Conservation (phyloP, 2,797 vertebrate genomes). For the Tokudaia tokunoshimensis region DNA sequence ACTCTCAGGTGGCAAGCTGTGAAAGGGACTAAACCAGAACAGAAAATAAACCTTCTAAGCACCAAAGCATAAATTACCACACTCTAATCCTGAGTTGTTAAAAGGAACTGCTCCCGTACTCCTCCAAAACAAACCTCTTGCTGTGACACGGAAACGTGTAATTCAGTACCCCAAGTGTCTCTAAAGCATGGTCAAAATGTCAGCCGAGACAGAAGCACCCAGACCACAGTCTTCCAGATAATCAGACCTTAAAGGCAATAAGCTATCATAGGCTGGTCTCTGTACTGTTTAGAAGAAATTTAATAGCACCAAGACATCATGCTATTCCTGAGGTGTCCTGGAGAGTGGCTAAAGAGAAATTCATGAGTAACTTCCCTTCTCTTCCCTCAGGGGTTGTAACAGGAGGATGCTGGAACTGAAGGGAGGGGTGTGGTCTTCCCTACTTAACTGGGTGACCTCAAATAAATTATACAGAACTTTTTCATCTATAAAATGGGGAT, state of each 20-base stretch:
- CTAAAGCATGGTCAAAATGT: slow-evolving; percentile 32
- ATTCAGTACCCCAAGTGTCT: slow-evolving; percentile 52
- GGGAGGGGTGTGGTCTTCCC: neutral
- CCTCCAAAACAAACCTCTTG: slow-evolving; percentile 69
- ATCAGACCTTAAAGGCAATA: neutral
- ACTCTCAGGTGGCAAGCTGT: slow-evolving; percentile 62
- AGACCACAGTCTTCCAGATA: slow-evolving; percentile 5
- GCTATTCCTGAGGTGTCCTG: neutral
- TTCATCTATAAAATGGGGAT: neutral
- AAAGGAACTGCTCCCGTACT: slow-evolving; percentile 68
- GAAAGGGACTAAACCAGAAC: slow-evolving; percentile 73
- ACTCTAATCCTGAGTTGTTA: slow-evolving; percentile 70
- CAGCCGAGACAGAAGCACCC: neutral
- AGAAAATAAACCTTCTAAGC: slow-evolving; percentile 78
- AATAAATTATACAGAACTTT: neutral
- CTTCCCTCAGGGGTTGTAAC: neutral
- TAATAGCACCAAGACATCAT: neutral
- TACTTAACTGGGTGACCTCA: neutral
- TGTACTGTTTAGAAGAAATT: neutral
- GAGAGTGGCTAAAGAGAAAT: neutral
- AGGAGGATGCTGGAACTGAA: neutral
- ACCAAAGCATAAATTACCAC: slow-evolving; percentile 74
- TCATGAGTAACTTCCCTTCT: neutral
- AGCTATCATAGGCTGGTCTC: neutral
- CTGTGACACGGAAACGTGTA: slow-evolving; percentile 57